phyloP scores from a whole-genome alignment of 2,113 vertebrate species.

The Heteronetta atricapilla region DNA sequence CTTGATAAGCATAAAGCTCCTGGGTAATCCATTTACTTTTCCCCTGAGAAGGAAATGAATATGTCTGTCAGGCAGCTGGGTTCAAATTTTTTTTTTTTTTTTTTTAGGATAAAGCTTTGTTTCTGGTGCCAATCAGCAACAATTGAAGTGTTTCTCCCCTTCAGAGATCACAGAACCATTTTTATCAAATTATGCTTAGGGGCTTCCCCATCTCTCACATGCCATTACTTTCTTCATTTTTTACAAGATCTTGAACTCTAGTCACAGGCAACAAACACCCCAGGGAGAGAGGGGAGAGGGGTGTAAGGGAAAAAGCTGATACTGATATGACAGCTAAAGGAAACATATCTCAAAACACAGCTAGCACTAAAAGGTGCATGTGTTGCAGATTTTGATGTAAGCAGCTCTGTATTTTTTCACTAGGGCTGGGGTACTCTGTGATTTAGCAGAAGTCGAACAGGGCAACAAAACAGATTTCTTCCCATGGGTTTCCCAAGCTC shows the following conservation, averaged over 20 bases:
- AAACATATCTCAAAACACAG: constrained; percentile 10
- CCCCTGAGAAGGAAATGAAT: constrained; percentile 38
- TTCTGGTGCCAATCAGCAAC: constrained; percentile 45
- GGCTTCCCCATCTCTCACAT: not conserved
- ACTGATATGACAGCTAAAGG: not conserved
- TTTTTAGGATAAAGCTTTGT: not conserved
- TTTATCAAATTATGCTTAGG: constrained; percentile 14
- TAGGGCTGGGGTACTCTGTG: not conserved
- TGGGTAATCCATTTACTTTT: constrained; percentile 41
- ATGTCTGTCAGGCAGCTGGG: constrained; percentile 26
- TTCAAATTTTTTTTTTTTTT: not conserved
- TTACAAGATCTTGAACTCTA: not conserved
- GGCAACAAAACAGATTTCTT: not conserved
- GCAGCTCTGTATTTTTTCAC: not conserved
- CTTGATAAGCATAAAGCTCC: constrained; percentile 59
- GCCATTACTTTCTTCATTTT: not conserved
- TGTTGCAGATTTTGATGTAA: not conserved
- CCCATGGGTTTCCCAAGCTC: not conserved
- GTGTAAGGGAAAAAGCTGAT: not conserved
- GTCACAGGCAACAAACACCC: not conserved
- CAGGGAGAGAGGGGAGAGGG: fast-evolving
- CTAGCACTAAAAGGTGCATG: not conserved
- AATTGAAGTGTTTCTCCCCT: not conserved
- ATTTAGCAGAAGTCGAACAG: not conserved
- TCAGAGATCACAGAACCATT: not conserved